A percentile compares a stretch with the other conserved stretches of the same genome.
Conservation (phyloP, 2,888 invertebrate genomes). For the Ommatoiulus sabulosus region DNA sequence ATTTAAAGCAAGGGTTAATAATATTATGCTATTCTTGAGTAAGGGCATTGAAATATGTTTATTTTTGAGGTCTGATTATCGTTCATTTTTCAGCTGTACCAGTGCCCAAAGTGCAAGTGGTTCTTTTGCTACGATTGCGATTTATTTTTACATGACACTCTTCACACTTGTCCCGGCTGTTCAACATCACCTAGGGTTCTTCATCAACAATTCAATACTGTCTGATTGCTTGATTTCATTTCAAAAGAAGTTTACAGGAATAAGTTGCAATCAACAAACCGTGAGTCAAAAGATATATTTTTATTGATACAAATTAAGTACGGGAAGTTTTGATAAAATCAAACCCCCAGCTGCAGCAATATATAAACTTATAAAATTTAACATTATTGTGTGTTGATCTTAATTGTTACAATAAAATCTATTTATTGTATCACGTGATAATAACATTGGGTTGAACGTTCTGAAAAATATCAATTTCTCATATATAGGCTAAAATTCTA, state of each 20-base stretch:
- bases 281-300: constrained; percentile 37
- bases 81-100: constrained; percentile 74
- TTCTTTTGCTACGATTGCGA: constrained; percentile 96
- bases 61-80: neutral
- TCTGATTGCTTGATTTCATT: neutral
- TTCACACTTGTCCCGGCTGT: constrained; percentile 98
- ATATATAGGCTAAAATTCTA: too few relatives aligned
- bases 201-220: constrained; percentile 24
- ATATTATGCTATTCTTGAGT: neutral
- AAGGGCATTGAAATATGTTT: neutral
- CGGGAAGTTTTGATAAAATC: neutral
- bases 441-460: neutral
- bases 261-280: neutral
- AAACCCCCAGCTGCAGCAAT: neutral
- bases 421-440: neutral
- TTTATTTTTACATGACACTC: constrained; percentile 89
- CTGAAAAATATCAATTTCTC: neutral
- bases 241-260: neutral
- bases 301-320: neutral
- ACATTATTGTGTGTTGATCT: neutral
- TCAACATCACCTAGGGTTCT: constrained; percentile 71
- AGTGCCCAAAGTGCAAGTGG: constrained; percentile 82
- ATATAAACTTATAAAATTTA: neutral
- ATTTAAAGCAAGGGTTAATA: neutral
- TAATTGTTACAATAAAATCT: neutral